A percentile compares a stretch with the other conserved stretches of the same genome.
Conservation (phyloP, 2,113 vertebrate species). For the Oceanites oceanicus region DNA sequence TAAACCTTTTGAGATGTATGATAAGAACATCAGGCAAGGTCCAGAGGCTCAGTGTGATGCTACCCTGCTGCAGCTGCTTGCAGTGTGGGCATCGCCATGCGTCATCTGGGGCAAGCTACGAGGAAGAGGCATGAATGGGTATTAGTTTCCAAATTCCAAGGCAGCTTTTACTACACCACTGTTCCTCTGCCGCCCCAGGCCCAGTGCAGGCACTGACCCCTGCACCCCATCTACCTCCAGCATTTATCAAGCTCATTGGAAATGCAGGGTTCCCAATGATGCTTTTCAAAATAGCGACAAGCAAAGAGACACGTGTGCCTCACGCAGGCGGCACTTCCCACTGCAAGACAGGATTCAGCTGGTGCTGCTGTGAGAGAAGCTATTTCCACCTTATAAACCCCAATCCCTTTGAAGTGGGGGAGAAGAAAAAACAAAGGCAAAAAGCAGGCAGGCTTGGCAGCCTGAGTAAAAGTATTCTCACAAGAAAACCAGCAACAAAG, state of each 20-base stretch:
- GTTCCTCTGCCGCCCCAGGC: not conserved
- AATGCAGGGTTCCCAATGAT: not conserved
- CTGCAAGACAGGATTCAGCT: not conserved
- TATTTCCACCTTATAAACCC: not conserved
- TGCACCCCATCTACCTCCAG: not conserved
- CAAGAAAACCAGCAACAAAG: not conserved
- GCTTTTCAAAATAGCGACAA: not conserved
- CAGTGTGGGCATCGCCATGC: conserved; percentile 98
- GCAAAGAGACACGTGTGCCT: not conserved
- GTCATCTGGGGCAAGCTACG: conserved; percentile 93
- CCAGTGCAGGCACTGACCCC: not conserved
- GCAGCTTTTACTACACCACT: not conserved
- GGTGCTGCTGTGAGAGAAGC: not conserved
- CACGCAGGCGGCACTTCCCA: not conserved
- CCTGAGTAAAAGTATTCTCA: not conserved
- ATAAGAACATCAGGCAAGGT: conserved; percentile 97
- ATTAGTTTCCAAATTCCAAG: not conserved
- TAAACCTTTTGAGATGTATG: conserved; percentile 94
- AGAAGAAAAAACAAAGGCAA: not conserved
- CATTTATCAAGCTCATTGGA: not conserved
- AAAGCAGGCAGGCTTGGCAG: not conserved
- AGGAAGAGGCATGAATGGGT: not conserved
- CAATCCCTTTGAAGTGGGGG: not conserved
- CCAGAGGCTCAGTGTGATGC: conserved; percentile 96
- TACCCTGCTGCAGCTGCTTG: conserved; percentile 97